Evolutionary conservation across 2,113 vertebrate genomes (phyloP), one percentile per base, ranked within the genome.

Genomic region (Puma concolor): DNA sequence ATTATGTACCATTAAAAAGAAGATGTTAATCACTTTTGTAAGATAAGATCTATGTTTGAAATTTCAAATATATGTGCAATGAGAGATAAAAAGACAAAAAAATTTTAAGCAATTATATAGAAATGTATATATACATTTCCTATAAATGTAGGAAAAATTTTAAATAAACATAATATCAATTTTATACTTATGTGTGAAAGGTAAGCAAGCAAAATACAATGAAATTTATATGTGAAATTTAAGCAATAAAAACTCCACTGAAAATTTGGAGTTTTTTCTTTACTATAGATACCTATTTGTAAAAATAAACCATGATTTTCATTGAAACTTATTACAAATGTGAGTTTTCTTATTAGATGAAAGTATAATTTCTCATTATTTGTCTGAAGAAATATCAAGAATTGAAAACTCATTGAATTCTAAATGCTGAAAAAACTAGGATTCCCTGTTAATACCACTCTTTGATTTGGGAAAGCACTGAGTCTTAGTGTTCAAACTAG

Each of bases 231-330:
- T 52, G 2, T 90, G 52, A 71, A 77, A 88, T 5, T 48, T 85
- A 86, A 74, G 31, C 54, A 86, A 64, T 64, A 69, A 66, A 66
- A 93, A 54, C 5, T 36, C 25, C 14, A 66, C 19, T 64, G n/a
- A 63, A 92, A 88, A 54, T 25, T 33, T 54, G 27, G 21, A 54
- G 15, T 67, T 67, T 82, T 66, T 63, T 27, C 54, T 89, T 74
- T 71, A 76, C 27, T 44, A 15, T 48, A 84, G 5, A 33, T 80
- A 63, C 31, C 16, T 10, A 50, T 86, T 66, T 66, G 44, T 66
- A 97, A 64, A 96, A 93, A 38, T 41, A 69, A 86, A 52, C 38
- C 31, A 54, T 57, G 25, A 19, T 77, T 93, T 91, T 64, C 80
- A 71, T 81, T 41, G 41, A 91, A 33, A 66, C 8, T 69, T 21